Conservation (phyloP, 1,140 invertebrate species). For the Drosophila obscura region DNA sequence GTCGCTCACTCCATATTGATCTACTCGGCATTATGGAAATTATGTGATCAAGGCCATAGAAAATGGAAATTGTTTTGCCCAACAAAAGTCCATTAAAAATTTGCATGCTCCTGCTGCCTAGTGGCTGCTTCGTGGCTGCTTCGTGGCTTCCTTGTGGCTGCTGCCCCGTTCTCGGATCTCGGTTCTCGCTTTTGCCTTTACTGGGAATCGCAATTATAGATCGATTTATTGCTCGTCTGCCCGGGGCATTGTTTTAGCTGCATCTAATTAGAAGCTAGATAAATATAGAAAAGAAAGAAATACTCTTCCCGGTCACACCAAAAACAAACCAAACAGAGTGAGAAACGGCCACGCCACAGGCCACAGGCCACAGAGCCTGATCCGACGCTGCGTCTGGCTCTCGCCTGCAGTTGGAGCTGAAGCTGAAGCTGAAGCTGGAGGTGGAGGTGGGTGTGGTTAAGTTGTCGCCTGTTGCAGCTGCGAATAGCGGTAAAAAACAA, state of each 20-base stretch:
- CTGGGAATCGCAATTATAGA: constrained; percentile 72
- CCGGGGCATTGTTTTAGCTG: constrained; percentile 21
- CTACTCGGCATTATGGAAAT: constrained; percentile 77
- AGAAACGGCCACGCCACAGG: constrained; percentile 26
- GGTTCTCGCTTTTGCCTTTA: constrained; percentile 19
- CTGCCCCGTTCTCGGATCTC: not conserved
- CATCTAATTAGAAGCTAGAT: constrained; percentile 54
- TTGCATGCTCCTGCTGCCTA: constrained; percentile 44
- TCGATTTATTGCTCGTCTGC: constrained; percentile 70
- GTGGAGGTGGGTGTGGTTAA: constrained; percentile 42
- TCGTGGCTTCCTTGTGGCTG: constrained; percentile 10
- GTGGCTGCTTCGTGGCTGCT: constrained; percentile 19
- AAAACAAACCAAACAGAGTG: constrained; percentile 41
- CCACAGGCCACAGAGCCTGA: not conserved
- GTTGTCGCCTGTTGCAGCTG: constrained; percentile 45
- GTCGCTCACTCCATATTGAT: constrained; percentile 80
- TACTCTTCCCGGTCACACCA: constrained; percentile 1
- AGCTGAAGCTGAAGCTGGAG: too few species aligned
- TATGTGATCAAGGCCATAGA: constrained; percentile 82
- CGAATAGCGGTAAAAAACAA: constrained; percentile 64
- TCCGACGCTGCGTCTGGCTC: not conserved
- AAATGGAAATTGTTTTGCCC: constrained; percentile 79
- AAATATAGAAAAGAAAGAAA: constrained; percentile 21
- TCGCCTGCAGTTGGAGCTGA: too few species aligned
- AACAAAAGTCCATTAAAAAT: constrained; percentile 33